phyloP scores from a whole-genome alignment of 2,113 vertebrate species.

The Gobio gobio region DNA sequence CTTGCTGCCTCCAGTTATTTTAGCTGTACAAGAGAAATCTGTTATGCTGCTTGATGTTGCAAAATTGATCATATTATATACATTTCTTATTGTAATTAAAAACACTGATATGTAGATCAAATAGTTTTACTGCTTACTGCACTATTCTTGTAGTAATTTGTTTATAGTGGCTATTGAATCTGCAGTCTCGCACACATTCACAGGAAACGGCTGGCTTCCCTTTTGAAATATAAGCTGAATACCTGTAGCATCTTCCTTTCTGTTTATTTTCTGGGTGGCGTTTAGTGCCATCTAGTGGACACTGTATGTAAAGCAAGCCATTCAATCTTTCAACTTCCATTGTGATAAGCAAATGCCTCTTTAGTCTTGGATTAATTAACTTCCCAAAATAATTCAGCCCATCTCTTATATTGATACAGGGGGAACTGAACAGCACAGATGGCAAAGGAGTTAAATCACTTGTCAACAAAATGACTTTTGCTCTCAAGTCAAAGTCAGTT shows the following conservation, averaged over 20 bases:
- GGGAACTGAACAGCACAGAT: slow-evolving; percentile 88
- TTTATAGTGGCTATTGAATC: background rate
- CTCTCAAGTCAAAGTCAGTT: slow-evolving; percentile 95
- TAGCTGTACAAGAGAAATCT: background rate
- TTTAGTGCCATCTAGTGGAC: slow-evolving; percentile 43
- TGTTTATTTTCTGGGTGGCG: background rate
- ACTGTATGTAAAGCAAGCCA: background rate
- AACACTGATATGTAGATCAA: background rate
- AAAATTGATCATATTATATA: background rate
- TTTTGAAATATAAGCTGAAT: background rate
- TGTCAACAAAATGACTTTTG: slow-evolving; percentile 98
- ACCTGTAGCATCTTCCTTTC: background rate
- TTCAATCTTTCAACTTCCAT: background rate
- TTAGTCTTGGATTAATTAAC: background rate
- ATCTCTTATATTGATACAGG: slow-evolving; percentile 71
- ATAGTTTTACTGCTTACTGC: background rate
- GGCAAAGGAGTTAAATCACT: slow-evolving; percentile 96
- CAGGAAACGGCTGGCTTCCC: background rate
- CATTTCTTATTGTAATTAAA: too few relatives aligned
- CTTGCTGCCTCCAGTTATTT: background rate
- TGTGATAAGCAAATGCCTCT: background rate
- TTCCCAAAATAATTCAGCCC: background rate
- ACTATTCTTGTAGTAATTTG: background rate
- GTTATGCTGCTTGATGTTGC: background rate
- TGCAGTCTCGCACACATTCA: background rate